phyloP scores from a whole-genome alignment of 1,140 invertebrate species.

The Thrips palmi region DNA sequence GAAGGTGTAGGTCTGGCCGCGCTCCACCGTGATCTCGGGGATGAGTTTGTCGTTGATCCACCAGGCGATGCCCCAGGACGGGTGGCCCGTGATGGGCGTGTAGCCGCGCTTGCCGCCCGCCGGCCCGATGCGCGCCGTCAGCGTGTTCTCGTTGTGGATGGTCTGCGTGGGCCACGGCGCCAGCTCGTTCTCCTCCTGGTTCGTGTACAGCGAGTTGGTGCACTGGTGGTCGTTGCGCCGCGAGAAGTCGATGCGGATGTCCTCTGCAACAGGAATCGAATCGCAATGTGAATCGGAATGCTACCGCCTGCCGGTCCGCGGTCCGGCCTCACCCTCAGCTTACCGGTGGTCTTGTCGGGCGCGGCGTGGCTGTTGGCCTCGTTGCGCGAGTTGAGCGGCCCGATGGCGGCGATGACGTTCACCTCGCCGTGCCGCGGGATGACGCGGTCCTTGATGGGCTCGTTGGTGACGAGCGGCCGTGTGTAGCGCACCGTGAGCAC shows the following conservation, averaged over 20 bases:
- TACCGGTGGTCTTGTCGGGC: constrained; percentile 42
- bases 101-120: constrained; percentile 66
- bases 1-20: constrained; percentile 79
- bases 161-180: constrained; percentile 44
- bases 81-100: constrained; percentile 52
- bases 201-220: constrained; percentile 25
- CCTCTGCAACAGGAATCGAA: constrained; percentile 26
- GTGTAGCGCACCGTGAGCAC: constrained; percentile 65
- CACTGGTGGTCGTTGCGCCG: constrained; percentile 30
- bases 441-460: constrained; percentile 45
- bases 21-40: constrained; percentile 74
- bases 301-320: not conserved
- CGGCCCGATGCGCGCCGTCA: constrained; percentile 63
- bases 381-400: constrained; percentile 52
- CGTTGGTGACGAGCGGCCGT: constrained; percentile 54
- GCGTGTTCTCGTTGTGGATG: constrained; percentile 37
- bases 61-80: constrained; percentile 82
- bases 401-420: constrained; percentile 74
- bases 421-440: constrained; percentile 44
- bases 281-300: not conserved
- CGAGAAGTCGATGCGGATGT: constrained; percentile 56
- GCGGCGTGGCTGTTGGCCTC: constrained; percentile 66
- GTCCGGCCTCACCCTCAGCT: constrained; percentile 2
- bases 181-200: constrained; percentile 29
- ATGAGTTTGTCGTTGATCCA: constrained; percentile 84